phyloP scores from a whole-genome alignment of 2,113 vertebrate genomes.

The Bufo bufo region DNA sequence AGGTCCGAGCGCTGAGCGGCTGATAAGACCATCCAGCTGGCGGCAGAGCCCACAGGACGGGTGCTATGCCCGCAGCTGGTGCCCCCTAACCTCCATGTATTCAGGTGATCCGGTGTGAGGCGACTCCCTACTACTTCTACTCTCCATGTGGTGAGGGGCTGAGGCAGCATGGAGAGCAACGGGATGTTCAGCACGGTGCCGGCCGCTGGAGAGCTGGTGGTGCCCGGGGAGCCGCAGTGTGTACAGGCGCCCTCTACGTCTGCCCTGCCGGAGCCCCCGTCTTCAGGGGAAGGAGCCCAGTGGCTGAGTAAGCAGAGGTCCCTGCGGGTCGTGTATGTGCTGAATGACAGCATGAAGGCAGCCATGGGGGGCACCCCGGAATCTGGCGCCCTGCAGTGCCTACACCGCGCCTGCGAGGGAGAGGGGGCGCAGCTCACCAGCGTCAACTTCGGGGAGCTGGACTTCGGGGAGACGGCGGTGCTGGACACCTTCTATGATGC shows the following conservation, averaged over 20 bases:
- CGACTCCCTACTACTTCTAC: too few relatives aligned
- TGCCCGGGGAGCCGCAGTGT: neutral
- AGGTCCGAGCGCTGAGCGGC: neutral
- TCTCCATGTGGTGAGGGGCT: slow-evolving; percentile 7
- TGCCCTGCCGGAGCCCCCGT: neutral
- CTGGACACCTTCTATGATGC: slow-evolving; percentile 93
- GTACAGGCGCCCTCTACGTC: slow-evolving; percentile 40
- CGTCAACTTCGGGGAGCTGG: slow-evolving; percentile 84
- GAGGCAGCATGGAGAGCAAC: slow-evolving; percentile 41
- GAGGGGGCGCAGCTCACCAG: slow-evolving; percentile 84
- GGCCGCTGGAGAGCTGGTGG: slow-evolving; percentile 4
- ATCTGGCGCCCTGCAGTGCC: slow-evolving; percentile 82
- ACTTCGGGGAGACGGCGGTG: slow-evolving; percentile 86
- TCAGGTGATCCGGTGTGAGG: too few relatives aligned
- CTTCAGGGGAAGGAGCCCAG: slow-evolving; percentile 60
- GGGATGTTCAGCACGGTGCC: neutral
- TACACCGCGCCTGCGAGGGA: slow-evolving; percentile 84
- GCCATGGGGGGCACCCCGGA: slow-evolving; percentile 81
- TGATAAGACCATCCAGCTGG: too few relatives aligned
- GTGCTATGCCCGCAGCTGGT: too few relatives aligned
- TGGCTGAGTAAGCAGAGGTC: slow-evolving; percentile 72
- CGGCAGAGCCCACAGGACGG: too few relatives aligned
- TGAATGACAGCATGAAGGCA: slow-evolving; percentile 77
- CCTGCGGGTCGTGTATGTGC: slow-evolving; percentile 82
- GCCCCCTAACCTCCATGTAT: too few relatives aligned